These are phyloP conservation scores for Tamias sibiricus DNA, from an alignment of 2,113 vertebrate genomes.

Conservation along the genomic window DNA sequence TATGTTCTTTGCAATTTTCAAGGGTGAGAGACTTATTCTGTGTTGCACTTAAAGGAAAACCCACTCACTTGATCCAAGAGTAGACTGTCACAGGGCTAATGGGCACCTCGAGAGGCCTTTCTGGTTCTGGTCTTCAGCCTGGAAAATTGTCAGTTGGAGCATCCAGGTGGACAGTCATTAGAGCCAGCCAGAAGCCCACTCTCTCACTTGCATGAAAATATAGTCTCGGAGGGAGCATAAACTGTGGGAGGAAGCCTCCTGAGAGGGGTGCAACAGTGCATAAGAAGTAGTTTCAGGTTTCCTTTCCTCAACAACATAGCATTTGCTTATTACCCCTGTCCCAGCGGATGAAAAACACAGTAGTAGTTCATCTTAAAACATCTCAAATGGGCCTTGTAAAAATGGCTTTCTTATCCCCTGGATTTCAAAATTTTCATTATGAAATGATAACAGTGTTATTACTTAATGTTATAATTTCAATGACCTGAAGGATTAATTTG, in stretches of 20 bases:
- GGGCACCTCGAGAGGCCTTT: neutral
- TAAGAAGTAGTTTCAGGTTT: neutral
- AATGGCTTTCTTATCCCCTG: neutral
- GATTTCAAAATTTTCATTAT: slow-evolving; percentile 17
- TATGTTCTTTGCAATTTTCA: neutral
- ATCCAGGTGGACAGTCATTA: neutral
- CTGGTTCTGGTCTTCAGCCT: neutral
- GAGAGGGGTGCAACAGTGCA: neutral
- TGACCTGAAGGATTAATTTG: neutral
- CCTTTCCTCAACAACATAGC: neutral
- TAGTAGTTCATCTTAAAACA: neutral
- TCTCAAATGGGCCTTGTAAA: slow-evolving; percentile 12
- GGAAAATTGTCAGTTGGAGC: neutral
- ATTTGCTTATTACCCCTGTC: slow-evolving; percentile 6
- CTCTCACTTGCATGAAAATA: neutral
- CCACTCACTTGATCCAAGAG: neutral
- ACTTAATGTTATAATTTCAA: neutral
- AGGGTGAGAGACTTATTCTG: neutral
- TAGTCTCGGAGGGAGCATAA: neutral
- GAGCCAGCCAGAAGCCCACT: neutral
- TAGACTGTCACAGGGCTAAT: neutral
- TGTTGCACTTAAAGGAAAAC: neutral
- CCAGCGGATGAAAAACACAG: neutral
- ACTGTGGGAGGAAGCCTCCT: neutral
- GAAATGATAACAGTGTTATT: neutral